phyloP scores from a whole-genome alignment of 1,140 invertebrate species.

The Drosophila azteca region DNA sequence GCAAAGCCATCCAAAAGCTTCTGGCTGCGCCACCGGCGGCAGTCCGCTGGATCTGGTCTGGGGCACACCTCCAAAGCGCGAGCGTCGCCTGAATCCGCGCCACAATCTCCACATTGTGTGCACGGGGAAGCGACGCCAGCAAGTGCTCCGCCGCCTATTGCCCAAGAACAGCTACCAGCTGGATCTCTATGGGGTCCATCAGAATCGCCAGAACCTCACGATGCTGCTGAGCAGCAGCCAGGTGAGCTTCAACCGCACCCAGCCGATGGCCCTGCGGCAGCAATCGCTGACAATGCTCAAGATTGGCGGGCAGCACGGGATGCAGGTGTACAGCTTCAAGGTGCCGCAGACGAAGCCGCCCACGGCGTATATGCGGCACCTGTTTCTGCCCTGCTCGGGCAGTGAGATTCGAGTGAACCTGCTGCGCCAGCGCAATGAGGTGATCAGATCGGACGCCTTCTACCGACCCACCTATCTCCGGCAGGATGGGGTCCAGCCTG shows the following conservation, averaged over 20 bases:
- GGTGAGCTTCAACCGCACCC: constrained; percentile 75
- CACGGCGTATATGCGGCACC: constrained; percentile 54
- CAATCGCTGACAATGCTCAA: constrained; percentile 65
- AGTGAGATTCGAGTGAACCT: constrained; percentile 74
- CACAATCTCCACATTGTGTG: constrained; percentile 73
- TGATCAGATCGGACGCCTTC: constrained; percentile 55
- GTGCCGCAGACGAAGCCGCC: constrained; percentile 52
- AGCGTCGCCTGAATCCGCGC: constrained; percentile 62
- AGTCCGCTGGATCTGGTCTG: constrained; percentile 66
- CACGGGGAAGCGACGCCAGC: constrained; percentile 70
- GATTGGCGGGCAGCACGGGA: constrained; percentile 70
- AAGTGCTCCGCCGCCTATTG: constrained; percentile 60
- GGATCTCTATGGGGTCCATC: constrained; percentile 77
- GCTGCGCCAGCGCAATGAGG: constrained; percentile 49
- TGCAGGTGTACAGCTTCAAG: constrained; percentile 80
- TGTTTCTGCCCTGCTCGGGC: constrained; percentile 73
- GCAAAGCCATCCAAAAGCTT: constrained; percentile 19
- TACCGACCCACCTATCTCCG: constrained; percentile 74
- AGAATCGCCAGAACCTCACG: constrained; percentile 70
- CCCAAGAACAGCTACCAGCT: constrained; percentile 70
- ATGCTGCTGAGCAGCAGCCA: constrained; percentile 59
- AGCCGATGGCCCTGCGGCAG: constrained; percentile 59
- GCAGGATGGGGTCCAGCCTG: constrained; percentile 52
- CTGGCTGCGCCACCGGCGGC: constrained; percentile 32
- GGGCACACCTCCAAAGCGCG: constrained; percentile 58